These are phyloP conservation scores for Drosophila murphyi DNA, from an alignment of 1,140 invertebrate genomes.

Conservation along the genomic window DNA sequence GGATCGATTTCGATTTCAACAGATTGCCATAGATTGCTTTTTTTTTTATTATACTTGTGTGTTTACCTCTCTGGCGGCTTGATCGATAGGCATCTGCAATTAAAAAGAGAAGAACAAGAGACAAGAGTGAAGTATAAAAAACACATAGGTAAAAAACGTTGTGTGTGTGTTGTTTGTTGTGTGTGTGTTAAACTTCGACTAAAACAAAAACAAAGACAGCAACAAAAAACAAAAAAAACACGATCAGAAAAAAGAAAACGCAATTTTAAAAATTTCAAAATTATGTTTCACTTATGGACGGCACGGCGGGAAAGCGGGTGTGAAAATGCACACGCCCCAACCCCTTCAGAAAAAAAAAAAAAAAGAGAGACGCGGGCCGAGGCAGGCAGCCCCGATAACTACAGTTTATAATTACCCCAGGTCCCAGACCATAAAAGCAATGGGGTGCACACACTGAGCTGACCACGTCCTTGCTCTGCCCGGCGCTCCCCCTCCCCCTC, in stretches of 20 bases:
- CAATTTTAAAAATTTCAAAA: conserved; percentile 25
- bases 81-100: conserved; percentile 89
- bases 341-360: conserved; percentile 20
- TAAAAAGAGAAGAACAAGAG: conserved; percentile 85
- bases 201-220: conserved; percentile 7
- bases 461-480: background rate
- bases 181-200: conserved; percentile 60
- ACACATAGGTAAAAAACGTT: conserved; percentile 45
- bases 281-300: conserved; percentile 52
- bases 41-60: conserved; percentile 75
- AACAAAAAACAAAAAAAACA: conserved; percentile 11
- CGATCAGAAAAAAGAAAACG: conserved; percentile 7
- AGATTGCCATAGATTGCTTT: conserved; percentile 80
- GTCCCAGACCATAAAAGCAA: conserved; percentile 37
- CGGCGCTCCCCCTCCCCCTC: background rate
- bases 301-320: conserved; percentile 68
- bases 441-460: conserved; percentile 39
- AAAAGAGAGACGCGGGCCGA: background rate
- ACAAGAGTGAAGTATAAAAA: conserved; percentile 81
- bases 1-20: conserved; percentile 46
- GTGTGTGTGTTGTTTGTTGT: conserved; percentile 32
- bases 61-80: conserved; percentile 89
- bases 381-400: conserved; percentile 9
- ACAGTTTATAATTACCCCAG: conserved; percentile 65
- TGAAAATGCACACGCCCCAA: conserved; percentile 76